These are phyloP conservation scores for Aporrectodea caliginosa DNA, from an alignment of 1,140 invertebrate species.

Conservation along the genomic window DNA sequence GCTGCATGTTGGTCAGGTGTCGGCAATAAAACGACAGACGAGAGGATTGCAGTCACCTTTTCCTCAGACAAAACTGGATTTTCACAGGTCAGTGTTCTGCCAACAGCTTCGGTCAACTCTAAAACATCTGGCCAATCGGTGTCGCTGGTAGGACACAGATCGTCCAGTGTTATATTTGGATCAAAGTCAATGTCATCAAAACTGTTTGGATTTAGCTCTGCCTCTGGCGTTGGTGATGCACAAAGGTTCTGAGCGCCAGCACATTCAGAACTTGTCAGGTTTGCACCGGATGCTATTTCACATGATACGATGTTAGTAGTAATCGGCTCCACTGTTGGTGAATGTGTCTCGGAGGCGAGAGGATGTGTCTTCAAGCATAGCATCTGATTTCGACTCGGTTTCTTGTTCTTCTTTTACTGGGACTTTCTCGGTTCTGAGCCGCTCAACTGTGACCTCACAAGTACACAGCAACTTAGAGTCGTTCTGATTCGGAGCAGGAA, in stretches of 20 bases:
- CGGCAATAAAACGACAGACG: background rate
- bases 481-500: background rate
- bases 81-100: too few species aligned
- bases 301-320: too few species aligned
- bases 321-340: background rate
- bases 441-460: background rate
- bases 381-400: background rate
- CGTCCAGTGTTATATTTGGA: background rate
- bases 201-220: background rate
- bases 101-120: background rate
- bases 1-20: background rate
- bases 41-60: background rate
- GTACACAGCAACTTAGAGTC: background rate
- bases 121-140: background rate
- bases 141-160: background rate
- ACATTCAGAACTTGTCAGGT: background rate
- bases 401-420: background rate
- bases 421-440: background rate
- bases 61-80: too few species aligned
- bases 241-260: background rate
- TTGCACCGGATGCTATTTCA: background rate
- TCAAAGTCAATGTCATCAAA: background rate
- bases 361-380: background rate
- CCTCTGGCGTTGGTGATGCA: background rate
- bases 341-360: background rate